Percentiles rank a stretch among this genome's conserved stretches.
These are phyloP conservation scores for Alcis repandata DNA, from an alignment of 2,888 invertebrate species.

Conservation along the genomic window DNA sequence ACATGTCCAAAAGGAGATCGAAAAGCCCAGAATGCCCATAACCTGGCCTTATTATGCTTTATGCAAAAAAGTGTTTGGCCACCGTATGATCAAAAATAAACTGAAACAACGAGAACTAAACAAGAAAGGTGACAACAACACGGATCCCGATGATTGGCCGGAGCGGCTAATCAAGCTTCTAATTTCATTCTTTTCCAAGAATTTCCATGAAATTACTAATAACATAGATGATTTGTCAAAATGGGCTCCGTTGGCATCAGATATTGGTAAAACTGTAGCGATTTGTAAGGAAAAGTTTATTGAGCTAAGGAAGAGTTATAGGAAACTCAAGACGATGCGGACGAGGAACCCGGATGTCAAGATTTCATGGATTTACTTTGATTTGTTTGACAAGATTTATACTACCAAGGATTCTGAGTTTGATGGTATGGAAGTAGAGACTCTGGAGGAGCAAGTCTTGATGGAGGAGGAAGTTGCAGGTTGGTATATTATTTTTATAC, in stretches of 20 bases:
- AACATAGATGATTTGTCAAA: conserved; percentile 57
- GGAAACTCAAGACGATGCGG: conserved; percentile 75
- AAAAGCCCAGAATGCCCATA: conserved; percentile 75
- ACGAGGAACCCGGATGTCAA: conserved; percentile 70
- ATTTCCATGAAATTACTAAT: conserved; percentile 61
- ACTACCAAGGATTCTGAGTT: conserved; percentile 44
- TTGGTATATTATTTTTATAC: conserved; percentile 33
- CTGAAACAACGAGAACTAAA: conserved; percentile 65
- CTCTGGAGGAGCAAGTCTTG: conserved; percentile 14
- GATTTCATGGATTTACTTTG: conserved; percentile 78
- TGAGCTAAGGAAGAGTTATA: conserved; percentile 75
- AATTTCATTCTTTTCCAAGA: conserved; percentile 65
- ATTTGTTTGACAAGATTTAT: conserved; percentile 72
- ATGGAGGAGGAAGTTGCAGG: conserved; percentile 50
- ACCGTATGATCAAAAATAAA: conserved; percentile 72
- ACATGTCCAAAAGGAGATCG: conserved; percentile 75
- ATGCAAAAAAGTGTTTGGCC: conserved; percentile 81
- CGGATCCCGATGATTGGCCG: conserved; percentile 71
- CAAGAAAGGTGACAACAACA: conserved; percentile 30
- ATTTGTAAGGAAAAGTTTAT: conserved; percentile 73
- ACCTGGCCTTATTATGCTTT: conserved; percentile 77
- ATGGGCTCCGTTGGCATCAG: conserved; percentile 62
- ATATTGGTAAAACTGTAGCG: conserved; percentile 60
- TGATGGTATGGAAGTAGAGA: conserved; percentile 47
- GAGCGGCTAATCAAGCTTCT: conserved; percentile 71